Conservation (phyloP, 2,888 invertebrate genomes). For the Lypha dubia region DNA sequence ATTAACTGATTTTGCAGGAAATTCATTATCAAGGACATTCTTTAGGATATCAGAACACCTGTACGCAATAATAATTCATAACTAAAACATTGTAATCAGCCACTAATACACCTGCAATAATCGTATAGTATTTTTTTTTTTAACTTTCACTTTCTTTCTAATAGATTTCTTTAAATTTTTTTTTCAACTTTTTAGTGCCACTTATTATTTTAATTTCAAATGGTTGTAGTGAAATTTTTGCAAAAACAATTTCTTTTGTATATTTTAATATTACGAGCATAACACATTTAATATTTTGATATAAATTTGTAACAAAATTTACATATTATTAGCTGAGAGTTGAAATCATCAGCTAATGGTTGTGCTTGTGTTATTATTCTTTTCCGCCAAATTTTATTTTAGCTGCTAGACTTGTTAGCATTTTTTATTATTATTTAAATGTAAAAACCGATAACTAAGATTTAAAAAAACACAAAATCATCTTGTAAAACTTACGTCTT, state of each 20-base stretch:
- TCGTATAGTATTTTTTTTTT: neutral
- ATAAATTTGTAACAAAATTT: neutral
- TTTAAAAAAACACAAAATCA: neutral
- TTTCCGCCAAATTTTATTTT: conserved; percentile 1
- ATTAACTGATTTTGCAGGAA: too few species aligned
- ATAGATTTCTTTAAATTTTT: neutral
- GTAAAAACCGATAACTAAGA: neutral
- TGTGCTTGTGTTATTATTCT: conserved; percentile 1
- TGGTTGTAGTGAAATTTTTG: neutral
- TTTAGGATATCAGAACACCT: too few species aligned
- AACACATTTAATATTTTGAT: neutral
- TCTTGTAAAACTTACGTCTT: conserved; percentile 56
- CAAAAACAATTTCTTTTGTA: neutral
- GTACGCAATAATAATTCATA: neutral
- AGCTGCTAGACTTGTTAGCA: conserved; percentile 38
- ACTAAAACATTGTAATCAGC: neutral
- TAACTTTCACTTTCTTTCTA: neutral
- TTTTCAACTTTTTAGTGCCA: neutral
- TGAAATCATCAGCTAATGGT: neutral
- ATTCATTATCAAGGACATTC: too few species aligned
- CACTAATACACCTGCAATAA: neutral
- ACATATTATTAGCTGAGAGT: neutral
- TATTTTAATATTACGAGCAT: neutral
- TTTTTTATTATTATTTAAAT: conserved; percentile 11
- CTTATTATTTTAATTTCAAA: neutral